These are phyloP conservation scores for human DNA, from an alignment of 2,113 vertebrate genomes.

Conservation along the genomic window DNA sequence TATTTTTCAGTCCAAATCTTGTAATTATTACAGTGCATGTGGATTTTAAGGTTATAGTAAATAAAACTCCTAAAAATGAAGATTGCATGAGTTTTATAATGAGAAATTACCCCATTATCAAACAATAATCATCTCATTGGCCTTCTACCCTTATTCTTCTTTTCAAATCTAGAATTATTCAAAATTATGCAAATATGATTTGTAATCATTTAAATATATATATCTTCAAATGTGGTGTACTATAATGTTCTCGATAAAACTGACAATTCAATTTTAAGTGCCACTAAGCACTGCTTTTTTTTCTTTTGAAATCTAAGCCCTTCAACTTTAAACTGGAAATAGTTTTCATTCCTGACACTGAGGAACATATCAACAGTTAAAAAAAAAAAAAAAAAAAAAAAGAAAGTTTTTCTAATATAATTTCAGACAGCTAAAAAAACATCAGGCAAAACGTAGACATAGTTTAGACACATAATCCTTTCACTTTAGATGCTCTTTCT, in stretches of 20 bases:
- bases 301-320: neutral
- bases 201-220: neutral
- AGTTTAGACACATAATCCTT: slow-evolving; percentile 8
- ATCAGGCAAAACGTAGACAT: slow-evolving; percentile 21
- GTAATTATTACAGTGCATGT: neutral
- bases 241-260: neutral
- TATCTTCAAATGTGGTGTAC: neutral
- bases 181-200: neutral
- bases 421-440: neutral
- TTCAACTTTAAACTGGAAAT: neutral
- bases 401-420: neutral
- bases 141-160: neutral
- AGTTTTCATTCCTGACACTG: neutral
- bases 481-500: neutral
- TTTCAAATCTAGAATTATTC: slow-evolving; percentile 22
- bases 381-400: neutral
- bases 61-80: slow-evolving; percentile 23
- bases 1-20: neutral
- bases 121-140: neutral
- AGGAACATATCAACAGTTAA: neutral
- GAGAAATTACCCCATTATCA: neutral
- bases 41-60: neutral
- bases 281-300: neutral
- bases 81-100: neutral
- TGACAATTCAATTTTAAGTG: slow-evolving; percentile 43